These are phyloP conservation scores for Aphodius granarius DNA, from an alignment of 2,888 invertebrate species.

Conservation along the genomic window DNA sequence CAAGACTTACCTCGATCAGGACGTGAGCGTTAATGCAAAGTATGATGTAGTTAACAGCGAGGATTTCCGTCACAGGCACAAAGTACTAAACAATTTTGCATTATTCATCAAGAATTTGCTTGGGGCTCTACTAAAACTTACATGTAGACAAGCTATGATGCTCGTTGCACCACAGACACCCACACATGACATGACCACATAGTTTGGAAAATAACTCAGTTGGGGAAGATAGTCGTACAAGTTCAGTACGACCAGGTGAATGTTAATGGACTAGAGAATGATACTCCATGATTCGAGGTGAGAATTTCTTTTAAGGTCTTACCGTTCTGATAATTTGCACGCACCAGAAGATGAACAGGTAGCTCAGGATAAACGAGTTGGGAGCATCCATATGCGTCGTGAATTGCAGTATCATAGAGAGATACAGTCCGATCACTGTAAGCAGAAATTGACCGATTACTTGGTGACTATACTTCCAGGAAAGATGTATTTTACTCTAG, in stretches of 20 bases:
- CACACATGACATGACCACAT: slow-evolving; percentile 29
- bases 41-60: slow-evolving; percentile 25
- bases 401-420: slow-evolving; percentile 35
- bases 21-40: slow-evolving; percentile 19
- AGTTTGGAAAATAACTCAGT: slow-evolving; percentile 32
- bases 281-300: not conserved
- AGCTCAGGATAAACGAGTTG: slow-evolving; percentile 30
- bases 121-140: not conserved
- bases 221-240: slow-evolving; percentile 36
- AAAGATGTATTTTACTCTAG: too few relatives aligned
- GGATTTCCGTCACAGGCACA: slow-evolving; percentile 15
- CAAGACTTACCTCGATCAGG: slow-evolving; percentile 21
- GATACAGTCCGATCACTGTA: slow-evolving; percentile 33
- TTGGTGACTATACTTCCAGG: not conserved
- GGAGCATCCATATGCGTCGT: slow-evolving; percentile 29
- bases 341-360: slow-evolving; percentile 32
- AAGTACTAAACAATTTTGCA: slow-evolving; percentile 19
- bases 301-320: slow-evolving; percentile 7
- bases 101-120: not conserved
- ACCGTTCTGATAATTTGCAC: slow-evolving; percentile 33
- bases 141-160: slow-evolving; percentile 19
- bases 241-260: slow-evolving; percentile 35
- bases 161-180: slow-evolving; percentile 20
- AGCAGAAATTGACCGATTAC: not conserved
- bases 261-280: slow-evolving; percentile 28